A percentile compares a stretch with the other conserved stretches of the same genome.
phyloP scores from a whole-genome alignment of 2,888 invertebrate species.

The Acrobasis repandana region DNA sequence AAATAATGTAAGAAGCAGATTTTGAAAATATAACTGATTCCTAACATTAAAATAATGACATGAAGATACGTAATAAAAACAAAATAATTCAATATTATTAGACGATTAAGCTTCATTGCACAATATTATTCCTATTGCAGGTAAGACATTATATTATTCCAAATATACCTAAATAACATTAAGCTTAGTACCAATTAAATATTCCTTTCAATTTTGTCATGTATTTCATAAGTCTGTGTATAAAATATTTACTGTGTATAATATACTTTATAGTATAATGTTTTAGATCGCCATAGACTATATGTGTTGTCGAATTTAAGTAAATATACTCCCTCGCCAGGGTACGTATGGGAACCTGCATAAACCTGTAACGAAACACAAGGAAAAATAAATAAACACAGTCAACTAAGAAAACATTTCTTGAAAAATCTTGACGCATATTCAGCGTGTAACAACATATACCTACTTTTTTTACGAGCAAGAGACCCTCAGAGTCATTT shows the following conservation, averaged over 20 bases:
- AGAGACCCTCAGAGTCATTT: too few relatives aligned
- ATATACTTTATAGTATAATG: conserved; percentile 98
- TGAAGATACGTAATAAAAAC: too few relatives aligned
- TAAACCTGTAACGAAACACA: conserved; percentile 85
- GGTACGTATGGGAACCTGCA: conserved; percentile 98
- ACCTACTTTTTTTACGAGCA: too few relatives aligned
- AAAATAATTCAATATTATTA: too few relatives aligned
- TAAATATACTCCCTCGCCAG: conserved; percentile 98
- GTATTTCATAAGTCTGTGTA: conserved; percentile 16
- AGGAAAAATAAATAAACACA: not conserved
- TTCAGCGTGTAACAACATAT: too few relatives aligned
- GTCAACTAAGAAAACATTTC: too few relatives aligned
- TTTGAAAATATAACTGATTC: too few relatives aligned
- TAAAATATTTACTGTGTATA: conserved; percentile 88
- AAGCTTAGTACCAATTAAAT: conserved; percentile 16
- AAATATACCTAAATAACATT: conserved; percentile 6
- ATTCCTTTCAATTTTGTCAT: conserved; percentile 17
- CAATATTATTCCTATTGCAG: not conserved
- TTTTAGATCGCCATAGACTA: conserved; percentile 99
- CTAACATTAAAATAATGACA: too few relatives aligned
- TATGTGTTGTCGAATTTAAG: conserved; percentile 99
- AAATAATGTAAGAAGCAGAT: too few relatives aligned
- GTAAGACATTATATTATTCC: not conserved
- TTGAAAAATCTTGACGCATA: too few relatives aligned
- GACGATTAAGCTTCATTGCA: too few relatives aligned